A percentile compares a stretch with the other conserved stretches of the same genome.
phyloP scores from a whole-genome alignment of 1,140 invertebrate species.

The Lepidurus arcticus region DNA sequence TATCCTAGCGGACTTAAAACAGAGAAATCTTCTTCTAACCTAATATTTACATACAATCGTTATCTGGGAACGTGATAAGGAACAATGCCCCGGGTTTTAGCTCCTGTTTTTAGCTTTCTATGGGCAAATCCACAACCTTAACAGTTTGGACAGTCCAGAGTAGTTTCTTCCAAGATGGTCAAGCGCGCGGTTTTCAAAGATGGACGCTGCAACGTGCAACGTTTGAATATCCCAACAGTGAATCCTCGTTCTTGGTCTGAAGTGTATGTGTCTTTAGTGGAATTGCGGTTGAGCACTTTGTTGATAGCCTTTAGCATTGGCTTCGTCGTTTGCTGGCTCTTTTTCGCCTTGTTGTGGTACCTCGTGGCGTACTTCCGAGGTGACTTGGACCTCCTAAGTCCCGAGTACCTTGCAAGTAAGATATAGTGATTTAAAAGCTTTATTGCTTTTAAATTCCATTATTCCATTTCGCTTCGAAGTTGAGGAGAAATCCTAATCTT shows the following conservation, averaged over 20 bases:
- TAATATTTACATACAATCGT: slow-evolving; percentile 12
- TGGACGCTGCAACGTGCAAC: not conserved
- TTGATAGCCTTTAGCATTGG: not conserved
- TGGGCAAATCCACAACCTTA: not conserved
- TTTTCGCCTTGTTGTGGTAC: not conserved
- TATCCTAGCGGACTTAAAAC: not conserved
- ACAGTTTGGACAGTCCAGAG: too few species aligned
- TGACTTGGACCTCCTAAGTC: not conserved
- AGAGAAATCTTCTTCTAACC: not conserved
- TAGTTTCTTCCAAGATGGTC: slow-evolving; percentile 19
- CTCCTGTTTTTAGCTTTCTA: not conserved
- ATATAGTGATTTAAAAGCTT: not conserved
- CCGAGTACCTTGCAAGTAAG: not conserved
- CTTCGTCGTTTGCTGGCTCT: not conserved
- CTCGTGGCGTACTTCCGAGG: not conserved
- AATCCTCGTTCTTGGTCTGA: not conserved
- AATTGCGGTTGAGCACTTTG: not conserved
- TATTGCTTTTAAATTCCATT: too few species aligned
- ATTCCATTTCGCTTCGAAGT: not conserved
- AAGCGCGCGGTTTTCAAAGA: slow-evolving; percentile 16
- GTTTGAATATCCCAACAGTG: not conserved
- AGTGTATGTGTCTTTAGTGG: not conserved
- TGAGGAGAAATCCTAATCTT: not conserved
- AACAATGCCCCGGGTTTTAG: not conserved
- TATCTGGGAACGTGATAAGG: slow-evolving; percentile 19